Conservation (phyloP, 1,140 invertebrate species). For the Drosophila biarmipes region DNA sequence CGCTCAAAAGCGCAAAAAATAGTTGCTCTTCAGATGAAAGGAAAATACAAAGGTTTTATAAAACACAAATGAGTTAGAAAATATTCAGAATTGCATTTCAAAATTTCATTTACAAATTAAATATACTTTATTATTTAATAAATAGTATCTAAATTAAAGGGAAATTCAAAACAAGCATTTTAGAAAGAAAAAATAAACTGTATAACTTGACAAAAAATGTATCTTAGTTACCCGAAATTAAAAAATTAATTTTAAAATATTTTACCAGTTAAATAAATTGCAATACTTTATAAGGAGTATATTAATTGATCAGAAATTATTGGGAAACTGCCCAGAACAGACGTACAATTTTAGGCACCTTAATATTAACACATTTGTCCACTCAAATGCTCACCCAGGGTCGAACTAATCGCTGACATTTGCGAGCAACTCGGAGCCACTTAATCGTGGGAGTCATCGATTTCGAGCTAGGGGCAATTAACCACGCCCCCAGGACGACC, state of each 20-base stretch:
- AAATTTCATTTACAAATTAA: not conserved
- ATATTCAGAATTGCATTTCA: not conserved
- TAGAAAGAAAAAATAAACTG: too few species aligned
- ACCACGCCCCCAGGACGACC: conserved; percentile 47
- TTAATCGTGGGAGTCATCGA: conserved; percentile 65
- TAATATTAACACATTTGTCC: conserved; percentile 5
- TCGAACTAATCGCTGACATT: conserved; percentile 44
- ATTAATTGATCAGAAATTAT: not conserved
- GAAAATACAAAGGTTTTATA: not conserved
- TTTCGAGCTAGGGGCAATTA: conserved; percentile 68
- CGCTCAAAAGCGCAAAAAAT: not conserved
- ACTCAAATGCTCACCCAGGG: conserved; percentile 9
- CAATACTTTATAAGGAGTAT: not conserved
- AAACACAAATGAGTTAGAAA: not conserved
- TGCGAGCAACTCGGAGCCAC: conserved; percentile 20
- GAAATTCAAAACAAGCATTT: too few species aligned
- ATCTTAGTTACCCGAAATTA: too few species aligned
- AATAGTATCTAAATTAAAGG: not conserved
- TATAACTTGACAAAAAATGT: too few species aligned
- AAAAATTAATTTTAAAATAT: too few species aligned
- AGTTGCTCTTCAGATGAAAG: not conserved
- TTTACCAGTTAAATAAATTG: too few species aligned
- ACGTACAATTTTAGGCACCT: not conserved
- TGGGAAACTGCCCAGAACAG: not conserved
- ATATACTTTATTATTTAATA: not conserved